Base-by-base conservation (phyloP, 2,888 invertebrate species). In the Palloptera scutellata region DNA sequence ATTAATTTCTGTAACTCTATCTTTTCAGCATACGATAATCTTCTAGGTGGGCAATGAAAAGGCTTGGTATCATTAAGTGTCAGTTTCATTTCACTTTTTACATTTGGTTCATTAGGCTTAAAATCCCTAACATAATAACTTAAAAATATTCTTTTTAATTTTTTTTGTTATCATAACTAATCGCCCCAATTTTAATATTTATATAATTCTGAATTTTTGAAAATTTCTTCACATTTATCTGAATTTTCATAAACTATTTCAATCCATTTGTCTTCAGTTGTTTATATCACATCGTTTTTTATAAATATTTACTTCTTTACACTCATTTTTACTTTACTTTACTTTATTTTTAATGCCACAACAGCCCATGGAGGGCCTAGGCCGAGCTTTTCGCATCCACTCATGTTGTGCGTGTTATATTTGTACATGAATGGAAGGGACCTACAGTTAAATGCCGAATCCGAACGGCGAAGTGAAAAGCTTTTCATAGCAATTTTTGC, bases 11-110 rank as follows among this genome's bases (percentile, higher is more conserved):
- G 70, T 12, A 70, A 41, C 40, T 52, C 48, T 42, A 20, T n/a
- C 54, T 62, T 69, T 45, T 70, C 69, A 11, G 54, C 42, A 60
- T 70, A 72, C 0, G 67, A 67, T 3, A 67, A 52, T 19, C 68
- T 60, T 20, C 69, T 43, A 4, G 69, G 70, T 0, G 66, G 41
- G 11, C 66, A 72, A 19, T 48, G 52, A 54, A 70, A 68, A 9
- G 66, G 66, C 43, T 68, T 70, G 1, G 12, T 15, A 40, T 68
- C 51, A 8, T 68, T 59, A 11, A 71, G 11, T 5, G 17, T 40
- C 13, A 69, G 19, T 45, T 40, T 62, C 13, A 68, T 69, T 9
- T 68, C 61, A 48, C 54, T 62, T 19, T 41, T 66, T 1, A 59
- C 12, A 11, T 8, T 9, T 9, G 67, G 61, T 48, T 68, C 64